Evolutionary conservation across 2,113 vertebrate species (phyloP).

Genomic region (Enhydra lutris): DNA sequence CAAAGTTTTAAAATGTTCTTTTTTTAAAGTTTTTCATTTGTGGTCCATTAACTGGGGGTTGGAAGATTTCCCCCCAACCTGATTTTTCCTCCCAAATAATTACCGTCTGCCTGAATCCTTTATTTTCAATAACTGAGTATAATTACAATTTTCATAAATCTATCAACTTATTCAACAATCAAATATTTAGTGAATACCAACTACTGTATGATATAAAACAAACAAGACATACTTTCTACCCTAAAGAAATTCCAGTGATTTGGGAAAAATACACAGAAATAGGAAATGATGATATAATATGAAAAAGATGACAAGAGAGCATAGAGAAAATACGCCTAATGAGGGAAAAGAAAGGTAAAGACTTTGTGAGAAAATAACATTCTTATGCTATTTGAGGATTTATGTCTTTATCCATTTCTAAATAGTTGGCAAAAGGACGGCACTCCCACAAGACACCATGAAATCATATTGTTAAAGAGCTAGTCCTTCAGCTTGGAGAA

Average conservation of each 20-base stretch:
- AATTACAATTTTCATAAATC: neutral
- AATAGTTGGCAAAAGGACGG: neutral
- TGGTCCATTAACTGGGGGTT: neutral
- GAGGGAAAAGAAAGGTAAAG: neutral
- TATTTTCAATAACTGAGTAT: conserved; percentile 2
- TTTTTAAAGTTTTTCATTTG: neutral
- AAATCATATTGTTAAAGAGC: neutral
- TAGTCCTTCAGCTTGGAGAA: neutral
- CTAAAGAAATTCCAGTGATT: neutral
- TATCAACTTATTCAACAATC: neutral
- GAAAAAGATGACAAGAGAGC: neutral
- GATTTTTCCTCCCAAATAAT: neutral
- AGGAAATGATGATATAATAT: neutral
- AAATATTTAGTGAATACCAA: conserved; percentile 17
- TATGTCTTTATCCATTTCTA: neutral
- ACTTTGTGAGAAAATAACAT: neutral
- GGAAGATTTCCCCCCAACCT: neutral
- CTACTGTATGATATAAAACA: neutral
- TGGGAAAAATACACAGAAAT: neutral
- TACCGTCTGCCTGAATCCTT: neutral
- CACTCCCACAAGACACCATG: neutral
- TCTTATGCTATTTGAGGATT: neutral
- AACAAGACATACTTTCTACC: neutral
- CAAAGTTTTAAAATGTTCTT: neutral
- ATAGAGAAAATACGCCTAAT: neutral